Conservation (phyloP, 2,888 invertebrate genomes). For the Bruchidius siliquastri region DNA sequence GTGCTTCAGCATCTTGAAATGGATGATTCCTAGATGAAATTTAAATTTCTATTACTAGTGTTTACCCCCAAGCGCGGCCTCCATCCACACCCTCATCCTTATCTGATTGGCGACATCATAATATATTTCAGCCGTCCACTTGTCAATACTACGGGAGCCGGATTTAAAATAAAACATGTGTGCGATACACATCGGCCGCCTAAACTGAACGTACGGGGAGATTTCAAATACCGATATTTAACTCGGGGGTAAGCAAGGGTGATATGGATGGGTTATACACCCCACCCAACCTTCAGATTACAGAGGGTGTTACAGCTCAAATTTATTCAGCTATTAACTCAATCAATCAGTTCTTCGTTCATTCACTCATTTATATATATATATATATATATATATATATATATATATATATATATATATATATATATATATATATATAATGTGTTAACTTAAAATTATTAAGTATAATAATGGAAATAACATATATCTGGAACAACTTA, state of each 20-base stretch:
- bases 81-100: not conserved
- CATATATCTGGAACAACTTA: too few species aligned
- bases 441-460: too few species aligned
- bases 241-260: not conserved
- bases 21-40: not conserved
- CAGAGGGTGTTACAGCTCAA: not conserved
- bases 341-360: too few species aligned
- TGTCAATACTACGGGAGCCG: not conserved
- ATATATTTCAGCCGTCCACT: not conserved
- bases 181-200: not conserved
- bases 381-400: too few species aligned
- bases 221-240: not conserved
- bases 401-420: too few species aligned
- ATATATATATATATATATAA: too few species aligned
- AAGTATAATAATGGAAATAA: too few species aligned
- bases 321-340: not conserved
- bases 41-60: not conserved
- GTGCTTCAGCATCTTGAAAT: too few species aligned
- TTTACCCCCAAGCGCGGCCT: not conserved
- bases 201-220: not conserved
- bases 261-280: not conserved
- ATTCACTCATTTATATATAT: too few species aligned
- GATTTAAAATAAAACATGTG: not conserved
- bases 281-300: not conserved
- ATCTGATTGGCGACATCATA: not conserved